phyloP scores from a whole-genome alignment of 2,888 invertebrate genomes.

The Elmis aenea region DNA sequence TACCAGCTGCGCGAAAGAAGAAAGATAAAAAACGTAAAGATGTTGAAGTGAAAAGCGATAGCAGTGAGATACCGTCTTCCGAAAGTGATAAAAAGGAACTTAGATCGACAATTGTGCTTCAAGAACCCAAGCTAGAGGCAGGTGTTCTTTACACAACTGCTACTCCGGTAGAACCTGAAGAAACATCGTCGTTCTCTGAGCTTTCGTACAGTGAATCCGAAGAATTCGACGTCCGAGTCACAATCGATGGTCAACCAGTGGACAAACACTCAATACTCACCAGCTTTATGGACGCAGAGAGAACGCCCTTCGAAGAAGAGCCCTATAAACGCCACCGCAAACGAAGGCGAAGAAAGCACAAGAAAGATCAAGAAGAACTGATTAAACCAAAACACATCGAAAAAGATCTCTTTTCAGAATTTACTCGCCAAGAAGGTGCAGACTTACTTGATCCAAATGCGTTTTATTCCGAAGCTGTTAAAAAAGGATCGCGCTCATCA shows the following conservation, averaged over 20 bases:
- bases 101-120: neutral
- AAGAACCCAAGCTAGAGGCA: neutral
- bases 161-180: neutral
- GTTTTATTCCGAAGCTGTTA: slow-evolving; percentile 38
- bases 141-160: neutral
- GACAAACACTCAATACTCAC: slow-evolving; percentile 25
- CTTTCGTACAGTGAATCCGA: slow-evolving; percentile 17
- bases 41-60: neutral
- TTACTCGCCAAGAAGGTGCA: slow-evolving; percentile 31
- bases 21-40: too few species aligned
- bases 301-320: slow-evolving; percentile 7
- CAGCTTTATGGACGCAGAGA: slow-evolving; percentile 16
- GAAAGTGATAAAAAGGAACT: too few species aligned
- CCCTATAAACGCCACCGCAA: slow-evolving; percentile 14
- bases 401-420: slow-evolving; percentile 30
- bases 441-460: slow-evolving; percentile 30
- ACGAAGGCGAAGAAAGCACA: slow-evolving; percentile 23
- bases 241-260: slow-evolving; percentile 32
- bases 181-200: slow-evolving; percentile 11
- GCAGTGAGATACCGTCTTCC: neutral
- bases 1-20: slow-evolving; percentile 12
- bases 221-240: slow-evolving; percentile 29
- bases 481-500: slow-evolving; percentile 34
- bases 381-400: slow-evolving; percentile 25
- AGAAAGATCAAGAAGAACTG: slow-evolving; percentile 26